Conservation (phyloP, 1,140 invertebrate species). For the Holotrichia oblita region DNA sequence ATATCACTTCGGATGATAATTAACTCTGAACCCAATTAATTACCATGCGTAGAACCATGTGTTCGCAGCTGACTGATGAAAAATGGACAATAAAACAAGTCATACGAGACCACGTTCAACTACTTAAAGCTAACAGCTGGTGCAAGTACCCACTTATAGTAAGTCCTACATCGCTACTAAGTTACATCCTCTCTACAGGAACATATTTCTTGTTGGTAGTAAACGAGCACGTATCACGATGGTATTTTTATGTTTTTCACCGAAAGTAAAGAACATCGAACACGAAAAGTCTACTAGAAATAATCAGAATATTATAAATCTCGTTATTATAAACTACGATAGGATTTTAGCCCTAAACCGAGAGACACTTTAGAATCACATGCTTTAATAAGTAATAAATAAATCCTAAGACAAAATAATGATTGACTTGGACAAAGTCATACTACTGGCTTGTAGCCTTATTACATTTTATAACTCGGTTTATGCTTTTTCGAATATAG, state of each 20-base stretch:
- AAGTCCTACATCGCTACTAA: neutral
- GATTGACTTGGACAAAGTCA: no score
- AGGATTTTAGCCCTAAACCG: no score
- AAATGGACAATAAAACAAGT: conserved; percentile 47
- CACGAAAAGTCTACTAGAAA: neutral
- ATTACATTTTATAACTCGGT: no score
- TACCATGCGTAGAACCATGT: conserved; percentile 44
- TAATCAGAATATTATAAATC: no score
- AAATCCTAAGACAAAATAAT: no score
- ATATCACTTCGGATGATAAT: conserved; percentile 45
- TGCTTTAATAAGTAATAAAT: no score
- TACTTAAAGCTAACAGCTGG: conserved; percentile 42
- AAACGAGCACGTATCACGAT: neutral
- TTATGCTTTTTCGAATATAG: no score
- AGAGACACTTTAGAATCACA: no score
- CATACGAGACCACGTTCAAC: conserved; percentile 44
- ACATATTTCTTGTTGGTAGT: neutral
- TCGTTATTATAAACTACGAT: no score
- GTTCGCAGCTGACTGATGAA: conserved; percentile 48
- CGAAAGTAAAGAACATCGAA: no score
- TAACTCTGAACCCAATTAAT: conserved; percentile 48
- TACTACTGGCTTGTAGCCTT: no score
- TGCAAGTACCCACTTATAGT: neutral
- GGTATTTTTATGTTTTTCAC: neutral
- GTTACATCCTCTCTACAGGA: neutral